Conservation (phyloP, 2,888 invertebrate genomes). For the Unio delphinus region DNA sequence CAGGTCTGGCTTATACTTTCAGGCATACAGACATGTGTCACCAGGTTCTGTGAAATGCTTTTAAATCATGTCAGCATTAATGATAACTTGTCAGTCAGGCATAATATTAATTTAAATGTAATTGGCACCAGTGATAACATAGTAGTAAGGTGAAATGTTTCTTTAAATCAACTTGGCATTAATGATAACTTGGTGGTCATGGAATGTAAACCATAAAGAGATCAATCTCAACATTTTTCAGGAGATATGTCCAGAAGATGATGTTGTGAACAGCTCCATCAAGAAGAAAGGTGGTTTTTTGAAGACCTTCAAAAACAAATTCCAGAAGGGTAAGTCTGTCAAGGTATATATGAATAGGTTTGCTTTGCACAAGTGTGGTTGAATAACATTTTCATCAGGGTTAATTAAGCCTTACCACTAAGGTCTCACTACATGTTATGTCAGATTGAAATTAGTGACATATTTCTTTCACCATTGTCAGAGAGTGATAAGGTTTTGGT, state of each 20-base stretch:
- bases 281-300: conserved; percentile 78
- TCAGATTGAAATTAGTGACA: too few species aligned
- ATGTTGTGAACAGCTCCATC: conserved; percentile 16
- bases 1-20: too few species aligned
- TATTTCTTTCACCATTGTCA: too few species aligned
- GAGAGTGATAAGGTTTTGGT: too few species aligned
- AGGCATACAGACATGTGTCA: too few species aligned
- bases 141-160: too few species aligned
- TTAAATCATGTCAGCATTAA: background rate
- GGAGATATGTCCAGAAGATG: conserved; percentile 20
- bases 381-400: background rate
- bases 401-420: too few species aligned
- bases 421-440: too few species aligned
- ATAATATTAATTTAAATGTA: too few species aligned
- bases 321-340: conserved; percentile 58
- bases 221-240: conserved; percentile 7
- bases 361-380: too few species aligned
- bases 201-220: background rate
- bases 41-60: too few species aligned
- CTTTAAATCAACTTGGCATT: background rate
- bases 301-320: conserved; percentile 77
- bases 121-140: background rate
- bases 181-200: background rate
- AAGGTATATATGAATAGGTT: too few species aligned
- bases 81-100: background rate